These are phyloP conservation scores for Arvicanthis niloticus DNA, from an alignment of 2,113 vertebrate species.

Conservation along the genomic window DNA sequence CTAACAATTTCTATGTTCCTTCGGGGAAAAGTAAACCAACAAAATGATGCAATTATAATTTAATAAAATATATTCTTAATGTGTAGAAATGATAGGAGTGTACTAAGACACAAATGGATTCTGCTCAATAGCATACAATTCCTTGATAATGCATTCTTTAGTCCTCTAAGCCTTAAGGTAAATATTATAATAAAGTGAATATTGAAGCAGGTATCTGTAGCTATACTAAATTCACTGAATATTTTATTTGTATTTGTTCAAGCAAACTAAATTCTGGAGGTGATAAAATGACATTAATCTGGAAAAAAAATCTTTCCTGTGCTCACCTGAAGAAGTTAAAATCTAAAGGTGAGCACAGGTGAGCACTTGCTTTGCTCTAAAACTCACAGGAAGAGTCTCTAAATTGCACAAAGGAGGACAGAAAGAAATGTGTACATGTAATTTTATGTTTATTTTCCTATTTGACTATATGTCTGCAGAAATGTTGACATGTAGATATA, in stretches of 20 bases:
- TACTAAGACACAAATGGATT: background rate
- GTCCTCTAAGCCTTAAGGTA: background rate
- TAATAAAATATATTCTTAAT: background rate
- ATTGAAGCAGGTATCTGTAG: background rate
- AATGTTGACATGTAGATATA: too few relatives aligned
- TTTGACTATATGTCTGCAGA: too few relatives aligned
- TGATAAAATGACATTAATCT: background rate
- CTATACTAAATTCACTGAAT: background rate
- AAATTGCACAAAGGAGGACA: background rate
- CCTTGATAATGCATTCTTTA: background rate
- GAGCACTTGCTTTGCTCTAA: background rate
- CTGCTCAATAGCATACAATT: background rate
- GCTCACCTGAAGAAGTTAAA: background rate
- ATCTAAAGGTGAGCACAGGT: background rate
- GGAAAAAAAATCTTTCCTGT: background rate
- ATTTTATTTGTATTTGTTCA: background rate
- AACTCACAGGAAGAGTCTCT: background rate
- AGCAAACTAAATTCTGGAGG: background rate
- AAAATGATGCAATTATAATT: background rate
- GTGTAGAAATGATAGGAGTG: background rate
- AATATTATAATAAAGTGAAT: background rate
- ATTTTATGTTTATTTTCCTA: too few relatives aligned
- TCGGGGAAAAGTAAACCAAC: background rate
- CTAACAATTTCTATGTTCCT: background rate
- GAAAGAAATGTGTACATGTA: too few relatives aligned